Conservation (phyloP, 2,113 vertebrate genomes). For the Orycteropus afer region DNA sequence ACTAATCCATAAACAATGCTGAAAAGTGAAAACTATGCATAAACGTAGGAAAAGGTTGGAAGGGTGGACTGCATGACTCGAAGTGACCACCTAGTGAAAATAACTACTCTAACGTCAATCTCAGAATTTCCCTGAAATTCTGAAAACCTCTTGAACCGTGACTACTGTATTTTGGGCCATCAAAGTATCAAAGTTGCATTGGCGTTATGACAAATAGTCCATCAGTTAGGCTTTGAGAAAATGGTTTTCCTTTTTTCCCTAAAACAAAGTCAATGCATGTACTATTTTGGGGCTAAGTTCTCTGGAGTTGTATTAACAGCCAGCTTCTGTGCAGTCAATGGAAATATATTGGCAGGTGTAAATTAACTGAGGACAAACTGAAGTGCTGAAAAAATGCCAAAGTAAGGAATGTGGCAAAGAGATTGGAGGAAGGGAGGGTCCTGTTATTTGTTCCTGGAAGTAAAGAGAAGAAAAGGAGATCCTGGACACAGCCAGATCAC, state of each 20-base stretch:
- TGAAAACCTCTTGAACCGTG: background rate
- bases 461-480: background rate
- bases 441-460: background rate
- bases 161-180: background rate
- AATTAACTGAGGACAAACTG: constrained; percentile 14
- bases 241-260: background rate
- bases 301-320: constrained; percentile 56
- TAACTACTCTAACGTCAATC: background rate
- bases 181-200: background rate
- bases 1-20: background rate
- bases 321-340: constrained; percentile 28
- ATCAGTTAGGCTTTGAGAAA: background rate
- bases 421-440: background rate
- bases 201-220: background rate
- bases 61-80: background rate
- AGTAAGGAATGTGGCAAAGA: background rate
- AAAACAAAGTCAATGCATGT: background rate
- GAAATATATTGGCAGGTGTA: constrained; percentile 44
- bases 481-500: background rate
- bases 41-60: background rate
- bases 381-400: background rate
- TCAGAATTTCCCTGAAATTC: background rate
- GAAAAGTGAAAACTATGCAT: background rate
- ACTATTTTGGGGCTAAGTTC: background rate
- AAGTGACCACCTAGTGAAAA: background rate